These are phyloP conservation scores for Otis tarda DNA, from an alignment of 2,113 vertebrate genomes.

Conservation along the genomic window DNA sequence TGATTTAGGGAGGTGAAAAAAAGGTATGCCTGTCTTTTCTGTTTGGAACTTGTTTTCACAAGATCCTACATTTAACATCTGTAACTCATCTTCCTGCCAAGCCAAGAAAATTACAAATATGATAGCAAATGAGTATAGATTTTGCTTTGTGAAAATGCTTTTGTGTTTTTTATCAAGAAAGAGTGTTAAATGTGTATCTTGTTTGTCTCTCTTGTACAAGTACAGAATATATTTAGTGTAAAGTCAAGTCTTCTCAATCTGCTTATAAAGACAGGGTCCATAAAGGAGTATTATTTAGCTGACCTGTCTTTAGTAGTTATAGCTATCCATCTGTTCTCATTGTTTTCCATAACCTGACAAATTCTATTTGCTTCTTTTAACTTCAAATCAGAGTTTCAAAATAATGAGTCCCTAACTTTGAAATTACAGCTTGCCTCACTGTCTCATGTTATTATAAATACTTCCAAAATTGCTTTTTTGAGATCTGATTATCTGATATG, in stretches of 20 bases:
- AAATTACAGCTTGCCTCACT: neutral
- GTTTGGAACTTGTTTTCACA: neutral
- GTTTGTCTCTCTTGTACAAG: neutral
- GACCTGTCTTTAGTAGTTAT: neutral
- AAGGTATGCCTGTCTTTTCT: neutral
- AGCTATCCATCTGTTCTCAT: accelerated
- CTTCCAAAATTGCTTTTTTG: neutral
- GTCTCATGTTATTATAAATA: neutral
- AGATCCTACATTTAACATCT: neutral
- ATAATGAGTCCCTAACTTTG: neutral
- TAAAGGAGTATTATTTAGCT: neutral
- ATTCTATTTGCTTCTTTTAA: neutral
- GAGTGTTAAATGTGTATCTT: neutral
- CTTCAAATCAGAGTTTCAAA: neutral
- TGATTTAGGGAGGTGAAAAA: neutral
- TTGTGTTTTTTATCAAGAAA: neutral
- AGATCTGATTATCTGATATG: neutral
- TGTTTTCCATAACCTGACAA: neutral
- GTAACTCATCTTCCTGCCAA: neutral
- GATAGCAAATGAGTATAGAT: neutral
- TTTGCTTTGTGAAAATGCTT: neutral
- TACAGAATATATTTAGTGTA: neutral
- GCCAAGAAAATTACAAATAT: neutral
- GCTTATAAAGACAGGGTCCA: neutral
- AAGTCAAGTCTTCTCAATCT: neutral